Evolutionary conservation across 2,888 invertebrate genomes (phyloP).

Genomic region (Orgyia antiqua): DNA sequence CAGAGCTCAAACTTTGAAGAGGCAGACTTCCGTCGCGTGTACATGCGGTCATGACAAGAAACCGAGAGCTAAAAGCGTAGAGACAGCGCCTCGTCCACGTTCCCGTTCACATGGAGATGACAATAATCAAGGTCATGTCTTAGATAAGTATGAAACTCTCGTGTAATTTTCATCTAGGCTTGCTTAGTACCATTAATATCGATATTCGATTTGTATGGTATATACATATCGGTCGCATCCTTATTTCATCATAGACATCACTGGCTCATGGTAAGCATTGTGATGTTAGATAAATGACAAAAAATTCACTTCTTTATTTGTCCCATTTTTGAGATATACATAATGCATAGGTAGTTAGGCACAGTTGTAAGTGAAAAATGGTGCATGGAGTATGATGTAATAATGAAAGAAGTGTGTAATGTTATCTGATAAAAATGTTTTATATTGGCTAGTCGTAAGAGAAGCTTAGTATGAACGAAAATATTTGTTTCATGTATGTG

Average conservation of each 20-base stretch:
- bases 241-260: not conserved
- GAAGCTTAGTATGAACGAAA: slow-evolving; percentile 21
- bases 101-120: slow-evolving; percentile 64
- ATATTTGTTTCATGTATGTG: slow-evolving; percentile 23
- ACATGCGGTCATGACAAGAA: slow-evolving; percentile 71
- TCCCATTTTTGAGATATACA: no score
- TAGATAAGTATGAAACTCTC: slow-evolving; percentile 73
- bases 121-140: slow-evolving; percentile 55
- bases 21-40: slow-evolving; percentile 66
- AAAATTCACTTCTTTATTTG: slow-evolving; percentile 10
- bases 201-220: not conserved
- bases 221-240: not conserved
- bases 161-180: slow-evolving; percentile 41
- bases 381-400: slow-evolving; percentile 34
- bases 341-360: slow-evolving; percentile 14
- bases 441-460: slow-evolving; percentile 33
- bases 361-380: slow-evolving; percentile 27
- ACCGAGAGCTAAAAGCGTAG: slow-evolving; percentile 49
- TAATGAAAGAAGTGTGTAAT: slow-evolving; percentile 32
- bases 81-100: slow-evolving; percentile 44
- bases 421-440: slow-evolving; percentile 16
- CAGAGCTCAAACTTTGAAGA: slow-evolving; percentile 59
- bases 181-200: no score
- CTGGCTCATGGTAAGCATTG: slow-evolving; percentile 18
- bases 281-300: slow-evolving; percentile 30